These are phyloP conservation scores for Podargus strigoides DNA, from an alignment of 2,797 vertebrate genomes.

Conservation along the genomic window DNA sequence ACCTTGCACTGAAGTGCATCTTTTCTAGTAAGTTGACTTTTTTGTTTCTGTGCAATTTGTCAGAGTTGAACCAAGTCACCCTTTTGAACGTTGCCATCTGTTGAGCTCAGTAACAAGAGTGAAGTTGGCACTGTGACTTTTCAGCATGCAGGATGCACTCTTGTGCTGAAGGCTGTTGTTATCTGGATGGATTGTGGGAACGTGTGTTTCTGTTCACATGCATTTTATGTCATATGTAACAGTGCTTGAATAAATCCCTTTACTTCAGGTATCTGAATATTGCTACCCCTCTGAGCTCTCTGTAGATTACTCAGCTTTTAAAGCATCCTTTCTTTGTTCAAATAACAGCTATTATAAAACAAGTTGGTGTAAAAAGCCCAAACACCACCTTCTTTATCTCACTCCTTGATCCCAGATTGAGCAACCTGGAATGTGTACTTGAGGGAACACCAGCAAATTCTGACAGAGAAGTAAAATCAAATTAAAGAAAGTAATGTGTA, in stretches of 20 bases:
- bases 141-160: not conserved
- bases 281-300: not conserved
- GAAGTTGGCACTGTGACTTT: not conserved
- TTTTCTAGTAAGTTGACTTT: not conserved
- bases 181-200: not conserved
- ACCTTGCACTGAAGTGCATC: not conserved
- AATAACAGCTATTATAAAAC: not conserved
- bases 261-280: not conserved
- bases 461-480: not conserved
- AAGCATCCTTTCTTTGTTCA: not conserved
- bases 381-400: not conserved
- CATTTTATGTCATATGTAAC: not conserved
- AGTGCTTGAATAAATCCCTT: not conserved
- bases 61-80: not conserved
- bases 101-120: not conserved
- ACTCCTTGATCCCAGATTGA: not conserved
- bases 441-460: not conserved
- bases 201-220: rapidly evolving
- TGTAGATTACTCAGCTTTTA: not conserved
- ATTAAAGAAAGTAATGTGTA: not conserved
- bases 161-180: not conserved
- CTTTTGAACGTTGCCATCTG: not conserved
- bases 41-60: not conserved
- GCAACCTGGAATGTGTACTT: not conserved
- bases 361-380: not conserved